Evolutionary conservation across 2,888 invertebrate genomes (phyloP).

Genomic region (Carterocephalus palaemon): DNA sequence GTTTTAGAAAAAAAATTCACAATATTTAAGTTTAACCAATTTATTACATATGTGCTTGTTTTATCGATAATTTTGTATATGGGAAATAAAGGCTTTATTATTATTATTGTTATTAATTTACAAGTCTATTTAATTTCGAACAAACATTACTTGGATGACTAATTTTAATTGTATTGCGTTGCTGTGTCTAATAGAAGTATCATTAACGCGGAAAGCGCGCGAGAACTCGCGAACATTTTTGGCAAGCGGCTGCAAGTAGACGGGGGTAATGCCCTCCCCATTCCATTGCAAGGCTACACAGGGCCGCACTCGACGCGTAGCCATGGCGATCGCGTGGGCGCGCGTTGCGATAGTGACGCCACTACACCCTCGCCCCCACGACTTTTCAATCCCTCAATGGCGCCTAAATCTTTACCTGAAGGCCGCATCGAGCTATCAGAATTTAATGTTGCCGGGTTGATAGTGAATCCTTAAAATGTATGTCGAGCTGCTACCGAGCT

Average conservation of each 20-base stretch:
- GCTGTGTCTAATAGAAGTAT: slow-evolving; percentile 11
- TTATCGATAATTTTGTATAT: no score
- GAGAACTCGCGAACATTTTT: slow-evolving; percentile 60
- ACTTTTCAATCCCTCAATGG: slow-evolving; percentile 72
- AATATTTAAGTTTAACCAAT: no score
- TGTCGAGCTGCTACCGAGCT: no score
- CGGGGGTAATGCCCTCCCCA: slow-evolving; percentile 79
- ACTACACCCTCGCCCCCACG: slow-evolving; percentile 39
- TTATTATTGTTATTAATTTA: no score
- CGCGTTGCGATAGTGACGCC: slow-evolving; percentile 72
- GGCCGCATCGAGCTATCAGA: no score
- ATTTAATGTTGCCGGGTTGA: neutral
- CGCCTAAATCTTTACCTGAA: slow-evolving; percentile 66
- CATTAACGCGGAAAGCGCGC: slow-evolving; percentile 54
- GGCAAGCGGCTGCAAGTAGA: slow-evolving; percentile 63
- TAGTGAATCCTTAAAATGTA: no score
- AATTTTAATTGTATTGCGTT: neutral
- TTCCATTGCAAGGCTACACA: slow-evolving; percentile 79
- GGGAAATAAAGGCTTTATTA: no score
- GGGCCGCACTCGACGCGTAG: slow-evolving; percentile 71
- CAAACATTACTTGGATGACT: no score
- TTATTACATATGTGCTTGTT: no score
- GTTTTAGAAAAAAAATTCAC: no score
- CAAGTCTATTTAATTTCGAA: no score
- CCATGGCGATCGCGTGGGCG: slow-evolving; percentile 66